Evolutionary conservation across 2,797 vertebrate genomes (phyloP), one percentile per base, ranked within the genome.

Genomic region (Rhinogobio ventralis): DNA sequence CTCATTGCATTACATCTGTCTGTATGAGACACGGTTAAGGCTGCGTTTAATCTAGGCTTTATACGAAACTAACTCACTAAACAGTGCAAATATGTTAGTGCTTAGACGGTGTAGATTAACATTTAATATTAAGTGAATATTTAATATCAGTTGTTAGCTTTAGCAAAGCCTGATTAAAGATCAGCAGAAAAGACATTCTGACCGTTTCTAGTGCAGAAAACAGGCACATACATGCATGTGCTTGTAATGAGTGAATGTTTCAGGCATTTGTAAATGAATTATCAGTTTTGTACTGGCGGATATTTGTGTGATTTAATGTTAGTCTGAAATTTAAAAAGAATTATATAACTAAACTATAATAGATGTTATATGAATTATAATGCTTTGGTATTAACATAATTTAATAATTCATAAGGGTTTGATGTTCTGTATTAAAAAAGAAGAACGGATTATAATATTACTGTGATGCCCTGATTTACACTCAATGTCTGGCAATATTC

Each of bases 151-250:
- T 57, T 33, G 3, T 71, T 17, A 68, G 53, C 17, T 71, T 71
- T 3, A 57, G n/a, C n/a, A 71, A 15, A 36, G 28, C 51, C 69
- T 57, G 67, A 60, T 42, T 13, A 11, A 45, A 28, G 19, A 62
- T n/a, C 1, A 5, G 77, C 62, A 66, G 42, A 60, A 55, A 46
- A 66, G 60, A 51, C 53, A 30, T 62, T 46, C 25, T 46, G 66
- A 73, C 55, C 53, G 79, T 3, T 45, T 57, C 25, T 45, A 71
- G 79, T 81, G 79, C 62, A 76, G 55, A 30, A 62, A 72, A 81
- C 36, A 71, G 49, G 51, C 53, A 72, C 68, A 68, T 33, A n/a
- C 28, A 60, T 46, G 25, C 25, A 60, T 28, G 68, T 82, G 51
- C 30, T 73, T 53, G 7, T 13, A 33, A 82, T 17, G 45, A 79